Evolutionary conservation across 2,888 invertebrate genomes (phyloP).

Genomic region (Eristalis tenax): DNA sequence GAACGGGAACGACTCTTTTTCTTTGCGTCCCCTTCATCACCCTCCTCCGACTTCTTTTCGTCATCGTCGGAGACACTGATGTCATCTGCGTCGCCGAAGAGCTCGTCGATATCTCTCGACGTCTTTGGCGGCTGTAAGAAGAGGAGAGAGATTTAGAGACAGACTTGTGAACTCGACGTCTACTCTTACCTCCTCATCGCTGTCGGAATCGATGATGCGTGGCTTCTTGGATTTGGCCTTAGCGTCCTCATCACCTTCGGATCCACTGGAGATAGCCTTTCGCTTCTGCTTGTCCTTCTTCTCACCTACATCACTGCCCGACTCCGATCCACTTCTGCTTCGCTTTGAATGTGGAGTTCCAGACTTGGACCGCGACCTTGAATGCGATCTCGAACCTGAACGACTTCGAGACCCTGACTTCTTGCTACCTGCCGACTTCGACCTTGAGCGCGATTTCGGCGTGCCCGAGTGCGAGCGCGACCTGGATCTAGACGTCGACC

Average conservation of each 20-base stretch:
- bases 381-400: slow-evolving; percentile 81
- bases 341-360: slow-evolving; percentile 56
- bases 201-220: slow-evolving; percentile 86
- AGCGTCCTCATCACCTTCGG: slow-evolving; percentile 79
- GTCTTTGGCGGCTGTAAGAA: slow-evolving; percentile 70
- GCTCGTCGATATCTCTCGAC: slow-evolving; percentile 85
- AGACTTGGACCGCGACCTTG: slow-evolving; percentile 79
- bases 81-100: slow-evolving; percentile 96
- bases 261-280: slow-evolving; percentile 82
- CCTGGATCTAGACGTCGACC: slow-evolving; percentile 77
- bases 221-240: slow-evolving; percentile 82
- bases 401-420: slow-evolving; percentile 77
- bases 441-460: slow-evolving; percentile 72
- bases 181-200: slow-evolving; percentile 82
- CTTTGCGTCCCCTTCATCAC: slow-evolving; percentile 76
- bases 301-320: slow-evolving; percentile 79
- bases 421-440: slow-evolving; percentile 48
- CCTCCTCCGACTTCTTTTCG: slow-evolving; percentile 76
- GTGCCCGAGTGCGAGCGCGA: slow-evolving; percentile 77
- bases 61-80: slow-evolving; percentile 93
- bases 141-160: slow-evolving; percentile 12
- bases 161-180: background rate
- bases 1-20: slow-evolving; percentile 75
- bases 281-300: slow-evolving; percentile 78
- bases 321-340: slow-evolving; percentile 82